Evolutionary conservation across 2,888 invertebrate species (phyloP).

Genomic region (Catotricha subobsoleta): DNA sequence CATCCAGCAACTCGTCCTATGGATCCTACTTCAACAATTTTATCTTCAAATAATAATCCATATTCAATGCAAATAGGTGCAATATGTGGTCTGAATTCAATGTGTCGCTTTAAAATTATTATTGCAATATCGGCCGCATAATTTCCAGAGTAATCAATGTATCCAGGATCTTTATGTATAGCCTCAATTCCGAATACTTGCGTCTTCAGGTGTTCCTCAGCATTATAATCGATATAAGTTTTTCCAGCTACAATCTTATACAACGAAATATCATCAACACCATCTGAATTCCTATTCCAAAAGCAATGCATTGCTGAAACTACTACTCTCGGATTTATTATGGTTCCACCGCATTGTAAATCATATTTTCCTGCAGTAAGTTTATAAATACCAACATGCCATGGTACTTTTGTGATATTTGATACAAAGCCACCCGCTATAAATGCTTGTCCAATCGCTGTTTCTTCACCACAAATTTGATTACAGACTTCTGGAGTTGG

Average conservation of each 20-base stretch:
- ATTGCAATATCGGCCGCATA: constrained; percentile 23
- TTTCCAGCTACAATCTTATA: constrained; percentile 10
- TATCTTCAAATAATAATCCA: constrained; percentile 10
- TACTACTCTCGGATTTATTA: no score
- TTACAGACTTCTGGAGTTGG: neutral
- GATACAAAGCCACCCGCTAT: constrained; percentile 1
- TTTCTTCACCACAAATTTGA: constrained; percentile 1
- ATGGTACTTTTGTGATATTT: constrained; percentile 6
- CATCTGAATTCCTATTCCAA: constrained; percentile 5
- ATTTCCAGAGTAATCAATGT: neutral
- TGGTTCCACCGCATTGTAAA: constrained; percentile 8
- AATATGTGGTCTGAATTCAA: constrained; percentile 19
- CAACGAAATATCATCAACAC: neutral
- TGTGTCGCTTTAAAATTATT: constrained; percentile 16
- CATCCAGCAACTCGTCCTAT: no score
- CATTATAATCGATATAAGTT: constrained; percentile 9
- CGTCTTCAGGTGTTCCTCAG: constrained; percentile 7
- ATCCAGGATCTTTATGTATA: constrained; percentile 7
- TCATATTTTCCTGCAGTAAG: neutral
- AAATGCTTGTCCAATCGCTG: neutral
- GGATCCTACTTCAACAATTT: constrained; percentile 4
- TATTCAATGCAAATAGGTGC: constrained; percentile 24
- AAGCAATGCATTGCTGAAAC: no score
- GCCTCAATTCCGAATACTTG: constrained; percentile 12
- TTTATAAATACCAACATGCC: constrained; percentile 9